A percentile compares a stretch with the other conserved stretches of the same genome.
Evolutionary conservation across 2,113 vertebrate genomes (phyloP).

Genomic region (Sinosuthora webbiana): DNA sequence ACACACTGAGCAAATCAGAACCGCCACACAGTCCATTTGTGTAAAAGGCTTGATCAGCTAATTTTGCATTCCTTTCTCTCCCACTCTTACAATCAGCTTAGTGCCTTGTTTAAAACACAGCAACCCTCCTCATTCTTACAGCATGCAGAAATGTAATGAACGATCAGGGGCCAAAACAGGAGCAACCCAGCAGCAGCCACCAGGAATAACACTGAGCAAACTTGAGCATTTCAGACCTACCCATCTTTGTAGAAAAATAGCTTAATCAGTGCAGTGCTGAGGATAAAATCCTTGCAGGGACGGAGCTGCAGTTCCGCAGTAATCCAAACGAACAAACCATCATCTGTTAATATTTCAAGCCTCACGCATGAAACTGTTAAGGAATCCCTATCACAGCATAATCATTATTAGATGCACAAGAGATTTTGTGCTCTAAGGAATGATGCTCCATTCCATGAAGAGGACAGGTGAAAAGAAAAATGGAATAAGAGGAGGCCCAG

Average conservation of each 20-base stretch:
- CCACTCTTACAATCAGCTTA: conserved; percentile 43
- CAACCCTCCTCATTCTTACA: conserved; percentile 26
- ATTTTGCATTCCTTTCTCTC: conserved; percentile 46
- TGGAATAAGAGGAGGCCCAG: conserved; percentile 68
- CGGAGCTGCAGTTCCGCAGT: conserved; percentile 62
- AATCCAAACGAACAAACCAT: conserved; percentile 71
- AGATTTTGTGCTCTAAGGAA: conserved; percentile 64
- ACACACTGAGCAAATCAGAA: conserved; percentile 10
- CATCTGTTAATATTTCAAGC: conserved; percentile 56
- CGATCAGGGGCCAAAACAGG: neutral
- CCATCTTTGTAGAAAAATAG: conserved; percentile 76
- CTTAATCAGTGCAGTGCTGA: conserved; percentile 65
- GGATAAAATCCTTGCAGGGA: conserved; percentile 61
- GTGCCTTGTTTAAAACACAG: conserved; percentile 58
- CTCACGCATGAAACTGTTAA: conserved; percentile 41
- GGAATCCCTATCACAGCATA: conserved; percentile 65
- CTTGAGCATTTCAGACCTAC: conserved; percentile 64
- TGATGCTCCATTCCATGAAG: conserved; percentile 63
- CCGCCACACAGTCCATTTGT: neutral
- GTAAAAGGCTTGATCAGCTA: conserved; percentile 31
- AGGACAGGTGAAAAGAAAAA: conserved; percentile 71
- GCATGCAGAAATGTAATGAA: conserved; percentile 50
- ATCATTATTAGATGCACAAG: conserved; percentile 67
- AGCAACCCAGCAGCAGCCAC: conserved; percentile 16
- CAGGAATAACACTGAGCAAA: conserved; percentile 55